These are phyloP conservation scores for Intoshia linei DNA, from an alignment of 1,140 invertebrate genomes.

Conservation along the genomic window DNA sequence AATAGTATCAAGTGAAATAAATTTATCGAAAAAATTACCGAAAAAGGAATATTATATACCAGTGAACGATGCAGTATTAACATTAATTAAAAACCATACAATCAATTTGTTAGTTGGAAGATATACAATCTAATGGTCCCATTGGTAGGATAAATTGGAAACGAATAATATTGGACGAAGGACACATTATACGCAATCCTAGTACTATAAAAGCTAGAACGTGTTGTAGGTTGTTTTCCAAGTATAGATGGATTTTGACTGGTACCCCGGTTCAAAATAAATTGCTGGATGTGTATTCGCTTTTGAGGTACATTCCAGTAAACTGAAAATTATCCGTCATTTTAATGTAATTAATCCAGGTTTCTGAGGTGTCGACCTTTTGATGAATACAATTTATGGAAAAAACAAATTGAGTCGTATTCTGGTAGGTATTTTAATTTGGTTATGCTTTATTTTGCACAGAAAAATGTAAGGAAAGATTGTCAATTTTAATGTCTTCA, in stretches of 20 bases:
- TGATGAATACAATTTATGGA: constrained; percentile 37
- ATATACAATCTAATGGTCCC: background rate
- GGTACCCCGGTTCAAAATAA: constrained; percentile 82
- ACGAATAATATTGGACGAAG: constrained; percentile 61
- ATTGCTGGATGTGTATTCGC: constrained; percentile 47
- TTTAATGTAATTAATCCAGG: constrained; percentile 16
- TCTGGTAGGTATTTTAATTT: constrained; percentile 12
- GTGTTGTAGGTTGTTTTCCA: constrained; percentile 28
- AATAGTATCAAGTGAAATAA: too few relatives aligned
- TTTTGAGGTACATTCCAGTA: constrained; percentile 28
- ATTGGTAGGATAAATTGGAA: constrained; percentile 39
- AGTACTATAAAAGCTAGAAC: constrained; percentile 38
- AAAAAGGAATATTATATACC: too few relatives aligned
- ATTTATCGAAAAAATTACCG: too few relatives aligned
- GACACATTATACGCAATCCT: constrained; percentile 53
- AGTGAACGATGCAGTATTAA: too few relatives aligned
- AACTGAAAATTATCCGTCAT: background rate
- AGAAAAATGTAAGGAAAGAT: constrained; percentile 31
- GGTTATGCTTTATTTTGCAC: constrained; percentile 1
- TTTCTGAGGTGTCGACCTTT: constrained; percentile 51
- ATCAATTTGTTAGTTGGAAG: background rate
- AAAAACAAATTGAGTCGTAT: constrained; percentile 37
- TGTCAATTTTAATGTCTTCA: constrained; percentile 41
- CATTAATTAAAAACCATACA: too few relatives aligned
- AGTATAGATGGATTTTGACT: constrained; percentile 43